Base-by-base conservation (phyloP, 2,797 vertebrate genomes). In the Pseudomugil tenellus region DNA sequence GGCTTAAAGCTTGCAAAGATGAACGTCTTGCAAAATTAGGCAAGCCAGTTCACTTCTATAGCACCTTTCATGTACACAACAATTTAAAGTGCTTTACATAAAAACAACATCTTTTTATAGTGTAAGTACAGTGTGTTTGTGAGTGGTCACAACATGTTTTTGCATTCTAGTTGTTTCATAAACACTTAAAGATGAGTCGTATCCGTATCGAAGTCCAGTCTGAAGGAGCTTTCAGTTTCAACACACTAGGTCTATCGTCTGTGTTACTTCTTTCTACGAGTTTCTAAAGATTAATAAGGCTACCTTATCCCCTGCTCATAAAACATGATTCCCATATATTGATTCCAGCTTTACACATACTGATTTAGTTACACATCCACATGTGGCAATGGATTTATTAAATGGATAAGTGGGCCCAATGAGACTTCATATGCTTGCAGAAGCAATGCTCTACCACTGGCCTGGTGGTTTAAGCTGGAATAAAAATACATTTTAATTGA, bases 401-500 rank as follows among this genome's bases (percentile, higher is more conserved):
- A 64, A 72, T 43, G 32, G 41, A 59, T 72, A 63, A 67, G 41
- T 46, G 43, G 12, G 60, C 70, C 57, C 53, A 63, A 25, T 53
- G 54, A 46, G 58, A 52, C 56, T 57, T 60, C n/a, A 35, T 46
- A 43, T 29, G 23, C 23, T 51, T 17, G 32, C 17, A 70, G 34
- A 56, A 49, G 54, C 26, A 55, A 8, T 10, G 16, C 56, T 65
- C 52, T 0, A 7, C 58, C 53, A 52, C 63, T 63, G 56, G 29
- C 31, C 34, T 58, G 23, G 26, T 74, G 56, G 34, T 60, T 19
- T 54, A 52, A 49, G 6, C 46, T 76, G n/a, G 23, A 81, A 65
- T 25, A 48, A 29, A 26, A 81, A 65, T 67, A 39, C 41, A 74
- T 53, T 64, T 79, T 63, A 52, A 74, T 72, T 68, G 46, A 70